Conservation (phyloP, 2,113 vertebrate genomes). For the Orcinus orca region DNA sequence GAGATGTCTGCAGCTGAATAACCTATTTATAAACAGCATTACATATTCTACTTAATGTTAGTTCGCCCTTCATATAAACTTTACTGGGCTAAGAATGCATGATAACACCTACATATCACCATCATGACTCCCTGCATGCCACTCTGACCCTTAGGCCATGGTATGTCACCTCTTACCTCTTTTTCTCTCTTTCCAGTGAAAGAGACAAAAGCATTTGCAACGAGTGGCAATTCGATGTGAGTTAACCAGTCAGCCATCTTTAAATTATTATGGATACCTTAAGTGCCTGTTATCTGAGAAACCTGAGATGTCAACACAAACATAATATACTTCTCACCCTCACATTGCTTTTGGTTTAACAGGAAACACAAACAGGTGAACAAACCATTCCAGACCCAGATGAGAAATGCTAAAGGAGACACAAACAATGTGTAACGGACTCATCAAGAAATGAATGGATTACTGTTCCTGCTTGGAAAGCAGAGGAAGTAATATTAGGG, state of each 20-base stretch:
- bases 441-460: background rate
- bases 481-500: background rate
- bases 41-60: background rate
- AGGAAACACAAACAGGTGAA: background rate
- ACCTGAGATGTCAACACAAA: background rate
- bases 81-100: background rate
- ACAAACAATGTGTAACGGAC: rapidly evolving
- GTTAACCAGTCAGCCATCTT: background rate
- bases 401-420: background rate
- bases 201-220: background rate
- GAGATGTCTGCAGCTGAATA: constrained; percentile 26
- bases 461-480: background rate
- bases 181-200: background rate
- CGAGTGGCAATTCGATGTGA: background rate
- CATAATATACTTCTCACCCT: background rate
- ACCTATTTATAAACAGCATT: constrained; percentile 28
- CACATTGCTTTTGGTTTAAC: background rate
- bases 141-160: background rate
- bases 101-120: background rate
- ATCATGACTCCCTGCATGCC: background rate
- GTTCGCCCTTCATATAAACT: constrained; percentile 17
- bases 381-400: background rate
- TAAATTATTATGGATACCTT: background rate
- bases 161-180: background rate
- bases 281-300: background rate